These are phyloP conservation scores for Laupala kohalensis DNA, from an alignment of 1,140 invertebrate species.

Conservation along the genomic window DNA sequence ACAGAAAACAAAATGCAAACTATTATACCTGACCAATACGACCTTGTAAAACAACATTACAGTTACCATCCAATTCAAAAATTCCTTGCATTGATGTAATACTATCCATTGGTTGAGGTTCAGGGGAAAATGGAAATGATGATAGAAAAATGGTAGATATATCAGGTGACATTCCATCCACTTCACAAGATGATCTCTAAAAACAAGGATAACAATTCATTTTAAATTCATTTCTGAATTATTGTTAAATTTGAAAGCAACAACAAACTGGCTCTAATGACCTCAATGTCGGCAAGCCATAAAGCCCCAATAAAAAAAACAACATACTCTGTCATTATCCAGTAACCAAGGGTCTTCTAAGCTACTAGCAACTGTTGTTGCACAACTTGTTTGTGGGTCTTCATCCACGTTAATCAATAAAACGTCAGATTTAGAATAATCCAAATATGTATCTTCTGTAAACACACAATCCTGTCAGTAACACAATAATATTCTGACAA, in stretches of 20 bases:
- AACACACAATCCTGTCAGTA: too few species aligned
- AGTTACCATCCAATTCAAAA: conserved; percentile 35
- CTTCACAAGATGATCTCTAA: background rate
- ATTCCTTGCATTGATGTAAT: conserved; percentile 31
- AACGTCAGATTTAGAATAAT: conserved; percentile 6
- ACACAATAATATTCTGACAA: too few species aligned
- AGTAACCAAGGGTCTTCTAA: conserved; percentile 12
- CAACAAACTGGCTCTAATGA: too few species aligned
- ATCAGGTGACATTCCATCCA: conserved; percentile 20
- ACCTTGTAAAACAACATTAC: conserved; percentile 41
- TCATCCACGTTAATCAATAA: background rate
- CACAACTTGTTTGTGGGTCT: background rate
- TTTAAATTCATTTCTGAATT: background rate
- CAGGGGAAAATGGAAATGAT: conserved; percentile 24
- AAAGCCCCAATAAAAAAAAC: too few species aligned
- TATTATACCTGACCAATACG: conserved; percentile 40
- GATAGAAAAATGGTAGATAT: conserved; percentile 26
- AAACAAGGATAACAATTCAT: background rate
- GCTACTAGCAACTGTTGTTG: conserved; percentile 16
- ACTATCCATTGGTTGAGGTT: conserved; percentile 24
- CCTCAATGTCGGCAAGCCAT: too few species aligned
- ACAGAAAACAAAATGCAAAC: background rate
- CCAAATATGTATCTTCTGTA: conserved; percentile 9
- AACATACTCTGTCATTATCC: conserved; percentile 4
- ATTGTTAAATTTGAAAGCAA: too few species aligned